These are phyloP conservation scores for Fragum whitleyi DNA, from an alignment of 2,888 invertebrate genomes.

Conservation along the genomic window DNA sequence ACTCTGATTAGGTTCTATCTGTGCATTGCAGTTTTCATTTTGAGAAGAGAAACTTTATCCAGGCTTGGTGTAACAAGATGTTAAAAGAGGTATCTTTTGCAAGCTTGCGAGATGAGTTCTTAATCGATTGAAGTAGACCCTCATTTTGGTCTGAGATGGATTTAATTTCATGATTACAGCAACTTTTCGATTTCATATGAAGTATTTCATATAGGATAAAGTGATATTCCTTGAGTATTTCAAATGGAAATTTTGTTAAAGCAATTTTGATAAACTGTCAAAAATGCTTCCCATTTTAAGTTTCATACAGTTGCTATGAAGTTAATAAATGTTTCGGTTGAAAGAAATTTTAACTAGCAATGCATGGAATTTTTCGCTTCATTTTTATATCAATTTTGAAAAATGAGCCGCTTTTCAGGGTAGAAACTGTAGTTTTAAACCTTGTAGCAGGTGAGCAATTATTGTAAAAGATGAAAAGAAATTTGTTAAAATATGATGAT, in stretches of 20 bases:
- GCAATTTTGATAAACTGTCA: constrained; percentile 22
- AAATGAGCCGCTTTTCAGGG: constrained; percentile 26
- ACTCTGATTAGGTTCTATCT: constrained; percentile 26
- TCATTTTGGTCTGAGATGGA: constrained; percentile 3
- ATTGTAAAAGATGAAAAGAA: not conserved
- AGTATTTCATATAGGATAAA: constrained; percentile 3
- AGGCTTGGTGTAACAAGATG: not conserved
- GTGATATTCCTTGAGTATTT: not conserved
- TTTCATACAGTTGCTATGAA: constrained; percentile 16
- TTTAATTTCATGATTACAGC: constrained; percentile 8
- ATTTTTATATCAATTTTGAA: not conserved
- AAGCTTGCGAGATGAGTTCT: constrained; percentile 22
- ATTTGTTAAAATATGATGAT: not conserved
- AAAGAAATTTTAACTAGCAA: constrained; percentile 14
- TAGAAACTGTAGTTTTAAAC: constrained; percentile 30
- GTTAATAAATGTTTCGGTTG: constrained; percentile 17
- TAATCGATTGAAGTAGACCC: not conserved
- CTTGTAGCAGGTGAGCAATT: constrained; percentile 56
- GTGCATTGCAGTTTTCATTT: constrained; percentile 26
- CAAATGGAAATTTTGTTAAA: constrained; percentile 18
- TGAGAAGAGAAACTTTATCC: constrained; percentile 16
- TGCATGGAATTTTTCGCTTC: constrained; percentile 25
- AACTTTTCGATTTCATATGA: constrained; percentile 27
- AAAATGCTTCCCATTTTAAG: constrained; percentile 13
- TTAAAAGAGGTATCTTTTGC: not conserved